Conservation (phyloP, 2,888 invertebrate genomes). For the Drosophila pseudotakahashii region DNA sequence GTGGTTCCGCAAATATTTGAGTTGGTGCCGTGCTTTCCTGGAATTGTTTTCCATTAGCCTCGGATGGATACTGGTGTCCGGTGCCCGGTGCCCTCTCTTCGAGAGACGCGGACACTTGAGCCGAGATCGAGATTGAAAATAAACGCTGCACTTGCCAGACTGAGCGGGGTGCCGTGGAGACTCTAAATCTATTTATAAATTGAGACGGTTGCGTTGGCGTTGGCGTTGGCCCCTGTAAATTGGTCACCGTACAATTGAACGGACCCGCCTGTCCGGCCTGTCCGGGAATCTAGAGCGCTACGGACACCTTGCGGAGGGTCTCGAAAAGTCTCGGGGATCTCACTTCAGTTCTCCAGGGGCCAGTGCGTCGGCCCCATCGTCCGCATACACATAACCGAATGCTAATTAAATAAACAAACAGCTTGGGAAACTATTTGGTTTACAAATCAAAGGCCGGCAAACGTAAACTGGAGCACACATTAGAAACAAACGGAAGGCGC, state of each 20-base stretch:
- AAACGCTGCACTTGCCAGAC: conserved; percentile 31
- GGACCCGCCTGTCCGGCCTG: neutral
- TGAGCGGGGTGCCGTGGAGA: neutral
- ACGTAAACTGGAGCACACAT: conserved; percentile 29
- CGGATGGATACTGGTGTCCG: conserved; percentile 21
- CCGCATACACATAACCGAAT: conserved; percentile 39
- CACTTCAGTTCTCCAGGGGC: neutral
- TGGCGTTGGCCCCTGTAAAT: conserved; percentile 19
- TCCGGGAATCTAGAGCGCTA: conserved; percentile 9
- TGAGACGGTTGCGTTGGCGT: conserved; percentile 6
- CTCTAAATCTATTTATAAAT: conserved; percentile 31
- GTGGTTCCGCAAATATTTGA: conserved; percentile 29
- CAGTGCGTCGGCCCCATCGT: neutral
- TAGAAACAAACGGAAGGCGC: neutral
- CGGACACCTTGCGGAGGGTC: conserved; percentile 20
- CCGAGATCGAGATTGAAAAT: conserved; percentile 62
- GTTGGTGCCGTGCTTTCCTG: conserved; percentile 9
- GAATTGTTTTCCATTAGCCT: conserved; percentile 39
- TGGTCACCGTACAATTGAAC: conserved; percentile 14
- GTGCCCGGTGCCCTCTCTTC: neutral
- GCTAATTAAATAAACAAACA: conserved; percentile 77
- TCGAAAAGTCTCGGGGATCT: neutral
- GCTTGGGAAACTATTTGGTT: conserved; percentile 69
- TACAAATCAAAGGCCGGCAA: conserved; percentile 51
- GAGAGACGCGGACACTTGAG: conserved; percentile 42